These are phyloP conservation scores for Amphiduros pacificus DNA, from an alignment of 2,888 invertebrate species.

Conservation along the genomic window DNA sequence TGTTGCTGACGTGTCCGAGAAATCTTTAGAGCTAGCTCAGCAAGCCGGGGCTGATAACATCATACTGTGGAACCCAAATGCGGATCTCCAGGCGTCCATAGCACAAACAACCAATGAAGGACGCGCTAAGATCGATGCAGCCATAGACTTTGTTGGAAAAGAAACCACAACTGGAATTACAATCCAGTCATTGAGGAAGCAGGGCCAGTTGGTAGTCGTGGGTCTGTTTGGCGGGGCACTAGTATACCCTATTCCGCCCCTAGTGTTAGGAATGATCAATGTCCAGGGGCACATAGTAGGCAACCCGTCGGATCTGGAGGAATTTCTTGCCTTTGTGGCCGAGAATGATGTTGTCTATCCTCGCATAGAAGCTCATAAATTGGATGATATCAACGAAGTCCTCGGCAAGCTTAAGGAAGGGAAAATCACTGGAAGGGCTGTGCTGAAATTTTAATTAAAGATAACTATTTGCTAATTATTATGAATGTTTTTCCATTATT, in stretches of 20 bases:
- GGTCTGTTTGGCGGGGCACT: constrained; percentile 2
- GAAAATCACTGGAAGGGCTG: constrained; percentile 5
- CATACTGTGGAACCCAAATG: constrained; percentile 1
- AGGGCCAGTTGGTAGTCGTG: not conserved
- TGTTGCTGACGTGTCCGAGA: not conserved
- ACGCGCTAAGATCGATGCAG: not conserved
- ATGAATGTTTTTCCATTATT: not conserved
- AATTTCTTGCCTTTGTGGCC: not conserved
- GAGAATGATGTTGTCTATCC: not conserved
- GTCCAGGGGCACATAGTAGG: constrained; percentile 3
- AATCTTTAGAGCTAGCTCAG: not conserved
- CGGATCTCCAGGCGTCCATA: not conserved
- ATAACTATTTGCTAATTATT: too few relatives aligned
- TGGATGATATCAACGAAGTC: constrained; percentile 1
- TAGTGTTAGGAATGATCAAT: not conserved
- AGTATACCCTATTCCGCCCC: not conserved
- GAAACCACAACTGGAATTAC: not conserved
- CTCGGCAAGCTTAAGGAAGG: constrained; percentile 3
- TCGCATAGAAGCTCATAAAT: not conserved
- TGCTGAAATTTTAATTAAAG: constrained; percentile 5
- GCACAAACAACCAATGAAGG: not conserved
- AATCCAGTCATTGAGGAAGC: not conserved
- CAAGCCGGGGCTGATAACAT: constrained; percentile 4
- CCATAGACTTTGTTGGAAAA: constrained; percentile 10
- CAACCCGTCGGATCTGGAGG: not conserved